phyloP scores from a whole-genome alignment of 1,140 invertebrate genomes.

The Pantala flavescens region DNA sequence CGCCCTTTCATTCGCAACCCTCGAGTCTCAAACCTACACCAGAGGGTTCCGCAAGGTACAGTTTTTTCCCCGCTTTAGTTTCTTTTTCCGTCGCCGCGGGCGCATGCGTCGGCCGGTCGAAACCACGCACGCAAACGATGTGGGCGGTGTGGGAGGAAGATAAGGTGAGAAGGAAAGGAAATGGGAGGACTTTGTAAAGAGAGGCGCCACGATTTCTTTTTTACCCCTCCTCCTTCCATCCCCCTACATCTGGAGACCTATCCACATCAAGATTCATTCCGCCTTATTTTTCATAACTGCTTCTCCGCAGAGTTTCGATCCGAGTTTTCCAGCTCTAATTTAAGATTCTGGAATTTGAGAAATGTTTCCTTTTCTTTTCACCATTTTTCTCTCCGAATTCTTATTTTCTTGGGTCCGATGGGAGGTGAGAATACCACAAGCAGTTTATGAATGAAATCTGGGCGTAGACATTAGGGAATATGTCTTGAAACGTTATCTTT shows the following conservation, averaged over 20 bases:
- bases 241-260: background rate
- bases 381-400: no score
- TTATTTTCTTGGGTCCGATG: no score
- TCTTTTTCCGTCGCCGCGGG: background rate
- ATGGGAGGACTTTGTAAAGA: background rate
- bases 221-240: background rate
- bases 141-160: background rate
- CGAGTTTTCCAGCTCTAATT: background rate
- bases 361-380: background rate
- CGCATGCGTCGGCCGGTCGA: background rate
- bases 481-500: no score
- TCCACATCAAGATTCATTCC: slow-evolving; percentile 1
- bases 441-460: no score
- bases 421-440: no score
- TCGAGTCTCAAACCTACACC: no score
- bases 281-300: background rate
- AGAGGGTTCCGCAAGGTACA: no score
- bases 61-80: no score
- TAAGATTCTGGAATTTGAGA: background rate
- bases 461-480: no score
- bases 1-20: no score
- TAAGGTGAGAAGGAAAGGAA: no score
- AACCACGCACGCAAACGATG: background rate
- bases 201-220: background rate
- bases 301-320: background rate